phyloP scores from a whole-genome alignment of 2,888 invertebrate genomes.

The Drosophila kanekoi region DNA sequence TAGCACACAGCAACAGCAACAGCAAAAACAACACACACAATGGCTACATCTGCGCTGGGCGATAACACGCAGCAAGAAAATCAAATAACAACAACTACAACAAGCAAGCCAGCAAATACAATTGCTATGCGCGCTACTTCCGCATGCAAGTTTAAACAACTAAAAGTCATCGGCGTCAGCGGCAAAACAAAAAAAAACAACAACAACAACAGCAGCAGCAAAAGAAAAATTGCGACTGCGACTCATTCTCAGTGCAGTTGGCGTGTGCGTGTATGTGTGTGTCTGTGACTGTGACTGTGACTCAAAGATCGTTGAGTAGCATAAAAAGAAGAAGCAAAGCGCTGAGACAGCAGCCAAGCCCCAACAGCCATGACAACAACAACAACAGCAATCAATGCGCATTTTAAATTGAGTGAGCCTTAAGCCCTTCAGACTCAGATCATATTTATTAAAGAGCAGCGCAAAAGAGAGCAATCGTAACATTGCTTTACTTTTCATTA shows the following conservation, averaged over 20 bases:
- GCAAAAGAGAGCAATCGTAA: slow-evolving; percentile 27
- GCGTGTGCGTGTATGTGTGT: slow-evolving; percentile 1
- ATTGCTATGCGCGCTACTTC: slow-evolving; percentile 62
- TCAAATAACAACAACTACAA: slow-evolving; percentile 32
- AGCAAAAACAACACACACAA: slow-evolving; percentile 52
- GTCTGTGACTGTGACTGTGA: slow-evolving; percentile 35
- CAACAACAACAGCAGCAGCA: slow-evolving; percentile 19
- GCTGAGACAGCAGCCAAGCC: slow-evolving; percentile 35
- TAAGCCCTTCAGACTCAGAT: slow-evolving; percentile 33
- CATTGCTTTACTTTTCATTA: slow-evolving; percentile 44
- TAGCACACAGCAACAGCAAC: slow-evolving; percentile 46
- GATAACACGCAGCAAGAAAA: slow-evolving; percentile 66
- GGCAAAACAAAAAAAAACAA: slow-evolving; percentile 32
- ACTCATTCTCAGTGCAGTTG: slow-evolving; percentile 64
- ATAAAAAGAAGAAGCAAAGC: slow-evolving; percentile 10
- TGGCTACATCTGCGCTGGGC: slow-evolving; percentile 60
- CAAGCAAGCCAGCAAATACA: slow-evolving; percentile 55
- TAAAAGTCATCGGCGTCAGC: slow-evolving; percentile 64
- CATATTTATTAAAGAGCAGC: slow-evolving; percentile 32
- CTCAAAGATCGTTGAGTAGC: slow-evolving; percentile 48
- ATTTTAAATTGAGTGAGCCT: slow-evolving; percentile 12
- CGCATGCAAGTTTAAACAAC: slow-evolving; percentile 74
- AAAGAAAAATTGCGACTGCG: slow-evolving; percentile 29
- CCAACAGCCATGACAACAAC: slow-evolving; percentile 16
- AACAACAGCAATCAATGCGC: slow-evolving; percentile 19